Conservation (phyloP, 2,888 invertebrate species). For the Torymus texanus region DNA sequence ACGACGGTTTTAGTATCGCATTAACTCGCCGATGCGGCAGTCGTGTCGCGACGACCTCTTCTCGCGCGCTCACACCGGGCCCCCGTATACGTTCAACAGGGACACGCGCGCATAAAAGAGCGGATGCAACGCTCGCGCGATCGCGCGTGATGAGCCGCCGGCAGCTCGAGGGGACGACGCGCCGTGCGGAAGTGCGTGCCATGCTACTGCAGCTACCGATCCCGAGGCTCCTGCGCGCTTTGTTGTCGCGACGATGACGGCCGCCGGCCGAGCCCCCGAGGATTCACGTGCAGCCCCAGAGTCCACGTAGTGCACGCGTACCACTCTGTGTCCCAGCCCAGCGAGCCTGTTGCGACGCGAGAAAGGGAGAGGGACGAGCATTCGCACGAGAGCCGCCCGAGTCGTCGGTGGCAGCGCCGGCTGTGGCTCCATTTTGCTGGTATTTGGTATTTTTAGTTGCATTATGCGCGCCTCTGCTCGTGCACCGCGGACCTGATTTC, state of each 20-base stretch:
- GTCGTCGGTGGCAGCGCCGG: background rate
- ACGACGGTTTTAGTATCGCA: constrained; percentile 55
- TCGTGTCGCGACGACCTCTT: constrained; percentile 10
- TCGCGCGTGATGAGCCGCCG: background rate
- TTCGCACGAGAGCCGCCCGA: background rate
- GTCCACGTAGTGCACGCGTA: background rate
- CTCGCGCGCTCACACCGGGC: background rate
- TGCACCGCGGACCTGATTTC: too few relatives aligned
- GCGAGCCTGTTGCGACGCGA: background rate
- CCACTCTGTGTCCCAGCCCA: background rate
- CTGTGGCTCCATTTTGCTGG: constrained; percentile 44
- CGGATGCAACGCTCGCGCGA: background rate
- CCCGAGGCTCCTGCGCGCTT: background rate
- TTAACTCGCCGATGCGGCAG: constrained; percentile 46
- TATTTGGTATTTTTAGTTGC: constrained; percentile 46
- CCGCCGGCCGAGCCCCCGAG: background rate
- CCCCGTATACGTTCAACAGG: too few relatives aligned
- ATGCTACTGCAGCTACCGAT: too few relatives aligned
- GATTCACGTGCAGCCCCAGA: background rate
- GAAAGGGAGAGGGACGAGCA: constrained; percentile 20
- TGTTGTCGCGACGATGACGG: background rate
- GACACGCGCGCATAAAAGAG: background rate
- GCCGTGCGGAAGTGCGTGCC: constrained; percentile 16
- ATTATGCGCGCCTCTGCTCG: background rate
- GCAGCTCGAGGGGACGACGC: background rate